Evolutionary conservation across 2,113 vertebrate species (phyloP), one percentile per base, ranked within the genome.

Genomic region (Gadus chalcogrammus): DNA sequence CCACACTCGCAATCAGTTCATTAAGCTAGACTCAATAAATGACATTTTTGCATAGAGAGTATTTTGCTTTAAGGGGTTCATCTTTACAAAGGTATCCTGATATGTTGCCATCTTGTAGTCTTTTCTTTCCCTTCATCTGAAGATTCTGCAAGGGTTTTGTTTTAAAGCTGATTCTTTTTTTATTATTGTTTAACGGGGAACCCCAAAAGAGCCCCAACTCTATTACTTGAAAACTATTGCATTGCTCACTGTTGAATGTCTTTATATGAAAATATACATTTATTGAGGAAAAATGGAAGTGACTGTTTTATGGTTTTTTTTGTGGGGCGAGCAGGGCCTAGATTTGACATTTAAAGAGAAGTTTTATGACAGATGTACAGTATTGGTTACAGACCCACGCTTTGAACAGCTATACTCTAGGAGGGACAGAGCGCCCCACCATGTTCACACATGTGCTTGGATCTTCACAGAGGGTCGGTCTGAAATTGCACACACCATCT

Each of bases 221-320:
- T 84, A 88, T 87, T 90, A 92, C 90, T 91, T 91, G 91, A 91
- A 48, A 48, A 91, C 87, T 88, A 82, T 87, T 85, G 85, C 85
- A 87, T 91, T 79, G 80, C 87, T 91, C 90, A 89, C 89, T 90
- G 87, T 88, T 90, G 91, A 92, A 92, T 92, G 89, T 92, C 86
- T 92, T 91, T 90, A 84, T 91, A 90, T 79, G 63, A 72, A 73
- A 65, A 73, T 77, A 79, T 87, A 87, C 79, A 71, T 89, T 88
- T 90, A 91, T 86, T 72, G 77, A 82, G 64, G 59, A 59, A 69
- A 80, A 67, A 70, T 69, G 12, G 75, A 76, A 77, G 72, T 72
- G 72, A 62, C 61, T 73, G 76, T 82, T 82, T 79, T 83, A 59
- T 63, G 74, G 76, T 83, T 82, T 79, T 83, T 85, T 73, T 72